Conservation (phyloP, 2,888 invertebrate genomes). For the Netelia fuscicornis region DNA sequence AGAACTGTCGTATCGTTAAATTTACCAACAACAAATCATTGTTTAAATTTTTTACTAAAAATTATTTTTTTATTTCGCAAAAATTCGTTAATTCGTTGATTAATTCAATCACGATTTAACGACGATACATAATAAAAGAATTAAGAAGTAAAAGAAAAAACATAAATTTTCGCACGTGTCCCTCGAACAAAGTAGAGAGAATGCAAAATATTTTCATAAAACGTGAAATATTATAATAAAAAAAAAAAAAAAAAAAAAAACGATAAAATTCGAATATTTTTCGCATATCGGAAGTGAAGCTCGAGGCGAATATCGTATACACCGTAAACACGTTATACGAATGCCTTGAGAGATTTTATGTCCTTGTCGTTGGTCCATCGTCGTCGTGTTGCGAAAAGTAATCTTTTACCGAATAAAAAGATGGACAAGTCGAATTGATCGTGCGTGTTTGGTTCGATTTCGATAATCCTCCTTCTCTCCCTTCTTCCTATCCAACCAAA, state of each 20-base stretch:
- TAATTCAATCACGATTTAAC: too few species aligned
- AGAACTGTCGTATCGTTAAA: too few species aligned
- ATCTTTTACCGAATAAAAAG: conserved; percentile 60
- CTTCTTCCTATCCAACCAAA: too few species aligned
- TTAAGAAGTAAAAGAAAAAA: background rate
- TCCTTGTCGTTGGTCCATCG: conserved; percentile 12
- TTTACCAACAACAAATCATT: too few species aligned
- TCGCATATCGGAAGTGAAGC: conserved; percentile 24
- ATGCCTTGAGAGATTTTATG: conserved; percentile 24
- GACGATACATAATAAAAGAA: too few species aligned
- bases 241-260: background rate
- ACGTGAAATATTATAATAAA: background rate
- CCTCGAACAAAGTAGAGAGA: background rate
- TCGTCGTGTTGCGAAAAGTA: conserved; percentile 43
- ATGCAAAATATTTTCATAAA: background rate
- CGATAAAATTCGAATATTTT: background rate
- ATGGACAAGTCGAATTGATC: conserved; percentile 50
- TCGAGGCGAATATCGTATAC: conserved; percentile 33
- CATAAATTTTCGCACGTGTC: conserved; percentile 26
- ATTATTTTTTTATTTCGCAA: too few species aligned
- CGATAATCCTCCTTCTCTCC: background rate
- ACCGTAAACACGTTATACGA: background rate
- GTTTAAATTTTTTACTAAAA: too few species aligned
- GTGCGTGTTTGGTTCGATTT: conserved; percentile 48
- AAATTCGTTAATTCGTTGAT: too few species aligned